Conservation (phyloP, 2,113 vertebrate species). For the Mugil cephalus region DNA sequence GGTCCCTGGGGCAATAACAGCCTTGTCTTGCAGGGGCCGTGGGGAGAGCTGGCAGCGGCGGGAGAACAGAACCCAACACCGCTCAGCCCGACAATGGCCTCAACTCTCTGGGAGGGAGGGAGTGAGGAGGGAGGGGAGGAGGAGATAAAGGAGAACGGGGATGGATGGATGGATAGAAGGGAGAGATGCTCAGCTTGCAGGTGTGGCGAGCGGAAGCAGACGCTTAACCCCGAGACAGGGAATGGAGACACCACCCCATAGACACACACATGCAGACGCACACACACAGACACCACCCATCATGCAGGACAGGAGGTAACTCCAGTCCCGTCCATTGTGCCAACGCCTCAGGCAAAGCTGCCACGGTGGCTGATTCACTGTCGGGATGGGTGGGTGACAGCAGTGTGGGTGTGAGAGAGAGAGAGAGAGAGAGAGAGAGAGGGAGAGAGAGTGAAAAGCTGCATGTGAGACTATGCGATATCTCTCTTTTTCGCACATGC, state of each 20-base stretch:
- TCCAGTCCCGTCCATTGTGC: constrained; percentile 82
- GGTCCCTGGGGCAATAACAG: constrained; percentile 93
- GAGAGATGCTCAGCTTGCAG: constrained; percentile 88
- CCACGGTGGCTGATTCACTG: constrained; percentile 75
- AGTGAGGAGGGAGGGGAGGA: constrained; percentile 45
- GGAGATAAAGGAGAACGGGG: constrained; percentile 67
- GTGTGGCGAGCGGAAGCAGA: constrained; percentile 89
- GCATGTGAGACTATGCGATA: constrained; percentile 68
- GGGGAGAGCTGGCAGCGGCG: constrained; percentile 87
- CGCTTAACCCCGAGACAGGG: constrained; percentile 81
- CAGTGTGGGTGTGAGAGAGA: constrained; percentile 76
- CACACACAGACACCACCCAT: constrained; percentile 69
- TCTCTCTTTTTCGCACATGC: constrained; percentile 64
- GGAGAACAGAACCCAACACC: constrained; percentile 88
- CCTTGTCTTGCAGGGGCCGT: constrained; percentile 91
- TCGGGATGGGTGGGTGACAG: constrained; percentile 73
- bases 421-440: constrained; percentile 60
- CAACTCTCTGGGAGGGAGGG: constrained; percentile 84
- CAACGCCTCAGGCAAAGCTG: constrained; percentile 80
- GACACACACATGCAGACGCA: constrained; percentile 26
- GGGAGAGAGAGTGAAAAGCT: constrained; percentile 59
- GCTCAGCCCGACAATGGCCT: constrained; percentile 88
- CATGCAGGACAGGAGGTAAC: constrained; percentile 87
- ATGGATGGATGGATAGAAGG: constrained; percentile 67
- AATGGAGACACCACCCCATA: constrained; percentile 57